Evolutionary conservation across 64 coral and sea anemone species (phyloP).

Genomic region (Stylophora pistillata): DNA sequence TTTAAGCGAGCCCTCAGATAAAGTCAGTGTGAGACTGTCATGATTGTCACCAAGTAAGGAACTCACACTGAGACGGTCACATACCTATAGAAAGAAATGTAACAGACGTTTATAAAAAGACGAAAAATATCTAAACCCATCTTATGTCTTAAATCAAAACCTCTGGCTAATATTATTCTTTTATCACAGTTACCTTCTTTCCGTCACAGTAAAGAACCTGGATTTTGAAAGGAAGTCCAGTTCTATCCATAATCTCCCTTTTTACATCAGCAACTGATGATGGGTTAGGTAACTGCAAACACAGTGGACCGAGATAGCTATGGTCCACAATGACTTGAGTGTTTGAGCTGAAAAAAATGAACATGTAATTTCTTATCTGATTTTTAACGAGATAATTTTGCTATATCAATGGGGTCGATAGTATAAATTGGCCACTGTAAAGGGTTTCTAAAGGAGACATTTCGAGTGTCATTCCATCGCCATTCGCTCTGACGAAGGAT

Average conservation of each 20-base stretch:
- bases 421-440: too few species aligned
- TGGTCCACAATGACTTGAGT: slow-evolving; percentile 36
- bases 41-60: not conserved
- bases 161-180: not conserved
- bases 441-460: too few species aligned
- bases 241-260: slow-evolving; percentile 8
- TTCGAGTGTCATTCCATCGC: too few species aligned
- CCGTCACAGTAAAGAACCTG: not conserved
- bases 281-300: slow-evolving; percentile 3
- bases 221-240: not conserved
- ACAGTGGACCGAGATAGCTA: slow-evolving; percentile 43
- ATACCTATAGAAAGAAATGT: not conserved
- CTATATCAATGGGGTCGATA: too few species aligned
- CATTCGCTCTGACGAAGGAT: too few species aligned
- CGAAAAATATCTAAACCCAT: too few species aligned
- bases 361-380: too few species aligned
- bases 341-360: not conserved
- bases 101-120: not conserved
- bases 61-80: not conserved
- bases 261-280: slow-evolving; percentile 41
- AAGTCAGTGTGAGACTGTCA: not conserved
- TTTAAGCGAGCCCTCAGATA: not conserved
- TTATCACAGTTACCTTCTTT: not conserved
- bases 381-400: too few species aligned
- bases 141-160: too few species aligned